Conservation (phyloP, 2,113 vertebrate genomes). For the Vulpes vulpes region DNA sequence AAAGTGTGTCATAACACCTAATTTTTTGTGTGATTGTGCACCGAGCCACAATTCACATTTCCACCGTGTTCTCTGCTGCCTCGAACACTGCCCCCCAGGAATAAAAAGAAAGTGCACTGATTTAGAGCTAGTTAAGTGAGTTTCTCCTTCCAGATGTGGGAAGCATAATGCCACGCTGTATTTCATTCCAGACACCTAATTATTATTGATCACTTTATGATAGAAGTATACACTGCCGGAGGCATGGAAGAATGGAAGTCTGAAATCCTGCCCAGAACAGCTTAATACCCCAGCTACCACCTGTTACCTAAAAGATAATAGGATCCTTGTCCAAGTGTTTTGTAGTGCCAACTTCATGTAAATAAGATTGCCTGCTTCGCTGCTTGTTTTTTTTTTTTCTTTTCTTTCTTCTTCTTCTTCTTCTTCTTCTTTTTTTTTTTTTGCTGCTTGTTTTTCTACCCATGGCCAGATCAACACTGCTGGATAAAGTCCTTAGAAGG, state of each 20-base stretch:
- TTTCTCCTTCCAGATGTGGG: conserved; percentile 59
- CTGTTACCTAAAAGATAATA: conserved; percentile 62
- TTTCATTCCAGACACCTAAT: conserved; percentile 73
- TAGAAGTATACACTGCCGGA: neutral
- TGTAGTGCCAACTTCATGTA: neutral
- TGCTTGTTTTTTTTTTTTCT: neutral
- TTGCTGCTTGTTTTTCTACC: neutral
- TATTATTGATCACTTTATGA: conserved; percentile 75
- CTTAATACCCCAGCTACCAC: conserved; percentile 15
- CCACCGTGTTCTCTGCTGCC: neutral
- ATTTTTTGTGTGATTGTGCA: neutral
- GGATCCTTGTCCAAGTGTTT: neutral
- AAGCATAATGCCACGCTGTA: neutral
- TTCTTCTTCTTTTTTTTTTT: neutral
- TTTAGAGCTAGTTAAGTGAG: conserved; percentile 46
- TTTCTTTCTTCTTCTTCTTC: too few species aligned
- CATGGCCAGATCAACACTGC: neutral
- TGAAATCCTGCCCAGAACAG: conserved; percentile 74
- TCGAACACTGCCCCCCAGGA: neutral
- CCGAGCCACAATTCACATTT: conserved; percentile 8
- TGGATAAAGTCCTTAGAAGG: neutral
- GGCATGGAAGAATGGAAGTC: conserved; percentile 69
- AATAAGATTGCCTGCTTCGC: neutral
- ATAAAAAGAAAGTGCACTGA: conserved; percentile 58
- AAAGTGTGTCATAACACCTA: neutral